A percentile compares a stretch with the other conserved stretches of the same genome.
Conservation (phyloP, 2,113 vertebrate genomes). For the Corythoichthys haematopterus region DNA sequence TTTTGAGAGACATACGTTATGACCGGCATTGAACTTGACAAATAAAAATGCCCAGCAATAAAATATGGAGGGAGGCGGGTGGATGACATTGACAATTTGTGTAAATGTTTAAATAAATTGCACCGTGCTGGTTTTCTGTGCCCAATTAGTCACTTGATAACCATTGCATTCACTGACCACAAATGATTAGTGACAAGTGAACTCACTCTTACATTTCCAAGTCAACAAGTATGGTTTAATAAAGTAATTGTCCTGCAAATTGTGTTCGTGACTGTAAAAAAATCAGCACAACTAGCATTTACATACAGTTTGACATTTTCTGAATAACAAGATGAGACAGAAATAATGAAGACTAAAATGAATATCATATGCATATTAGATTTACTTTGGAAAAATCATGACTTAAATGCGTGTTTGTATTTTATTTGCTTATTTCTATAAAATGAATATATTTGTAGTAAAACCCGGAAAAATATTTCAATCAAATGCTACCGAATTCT, state of each 20-base stretch:
- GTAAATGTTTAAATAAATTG: constrained; percentile 34
- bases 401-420: not conserved
- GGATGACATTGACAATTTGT: constrained; percentile 9
- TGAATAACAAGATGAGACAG: not conserved
- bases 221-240: not conserved
- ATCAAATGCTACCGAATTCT: not conserved
- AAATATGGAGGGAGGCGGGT: not conserved
- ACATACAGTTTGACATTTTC: not conserved
- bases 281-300: not conserved
- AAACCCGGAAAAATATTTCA: not conserved
- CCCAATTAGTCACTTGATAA: constrained; percentile 29
- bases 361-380: not conserved
- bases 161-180: constrained; percentile 18
- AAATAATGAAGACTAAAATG: not conserved
- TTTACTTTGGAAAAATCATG: not conserved
- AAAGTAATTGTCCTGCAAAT: not conserved
- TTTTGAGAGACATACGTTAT: constrained; percentile 24
- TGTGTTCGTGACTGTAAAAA: not conserved
- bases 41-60: constrained; percentile 9
- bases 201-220: constrained; percentile 12
- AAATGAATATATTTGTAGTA: not conserved
- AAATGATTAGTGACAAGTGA: constrained; percentile 9
- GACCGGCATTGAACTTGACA: constrained; percentile 8
- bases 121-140: constrained; percentile 21
- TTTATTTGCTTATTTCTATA: not conserved